Percentiles rank a stretch among this genome's conserved stretches.
Evolutionary conservation across 2,113 vertebrate species (phyloP).

Genomic region (Onychorhynchus coronatus): DNA sequence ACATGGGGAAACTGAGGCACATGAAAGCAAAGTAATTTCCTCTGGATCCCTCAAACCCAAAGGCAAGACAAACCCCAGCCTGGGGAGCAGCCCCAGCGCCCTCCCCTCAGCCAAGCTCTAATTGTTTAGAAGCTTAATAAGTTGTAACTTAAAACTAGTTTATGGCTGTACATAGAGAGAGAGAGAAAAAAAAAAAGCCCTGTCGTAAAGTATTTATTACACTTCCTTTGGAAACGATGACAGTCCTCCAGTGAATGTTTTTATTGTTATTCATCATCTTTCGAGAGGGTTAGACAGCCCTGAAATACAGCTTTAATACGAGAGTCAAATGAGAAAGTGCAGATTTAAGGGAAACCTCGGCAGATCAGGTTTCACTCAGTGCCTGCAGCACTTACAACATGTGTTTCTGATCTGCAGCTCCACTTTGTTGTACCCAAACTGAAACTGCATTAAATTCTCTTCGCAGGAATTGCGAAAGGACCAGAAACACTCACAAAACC

Average conservation of each 20-base stretch:
- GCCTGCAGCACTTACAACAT: constrained; percentile 76
- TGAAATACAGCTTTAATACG: constrained; percentile 66
- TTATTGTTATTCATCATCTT: constrained; percentile 71
- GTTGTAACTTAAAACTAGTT: constrained; percentile 63
- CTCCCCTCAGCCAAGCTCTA: not conserved
- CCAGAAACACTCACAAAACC: not conserved
- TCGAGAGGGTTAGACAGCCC: constrained; percentile 53
- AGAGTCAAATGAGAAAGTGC: constrained; percentile 56
- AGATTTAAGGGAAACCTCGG: constrained; percentile 60
- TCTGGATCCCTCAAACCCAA: not conserved
- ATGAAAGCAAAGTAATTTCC: not conserved
- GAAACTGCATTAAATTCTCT: constrained; percentile 51
- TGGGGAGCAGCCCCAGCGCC: not conserved
- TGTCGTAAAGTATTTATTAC: constrained; percentile 60
- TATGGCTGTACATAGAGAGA: constrained; percentile 13
- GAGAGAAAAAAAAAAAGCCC: not conserved
- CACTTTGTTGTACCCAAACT: constrained; percentile 72
- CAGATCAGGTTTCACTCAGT: constrained; percentile 45
- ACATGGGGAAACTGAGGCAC: not conserved
- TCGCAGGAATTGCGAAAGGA: constrained; percentile 59
- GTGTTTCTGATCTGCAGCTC: constrained; percentile 83
- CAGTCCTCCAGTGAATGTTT: constrained; percentile 62
- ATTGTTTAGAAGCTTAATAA: constrained; percentile 60
- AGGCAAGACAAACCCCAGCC: not conserved
- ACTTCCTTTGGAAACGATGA: constrained; percentile 67